Evolutionary conservation across 1,140 invertebrate species (phyloP), one percentile per base, ranked within the genome.

Genomic region (Araneus ventricosus): DNA sequence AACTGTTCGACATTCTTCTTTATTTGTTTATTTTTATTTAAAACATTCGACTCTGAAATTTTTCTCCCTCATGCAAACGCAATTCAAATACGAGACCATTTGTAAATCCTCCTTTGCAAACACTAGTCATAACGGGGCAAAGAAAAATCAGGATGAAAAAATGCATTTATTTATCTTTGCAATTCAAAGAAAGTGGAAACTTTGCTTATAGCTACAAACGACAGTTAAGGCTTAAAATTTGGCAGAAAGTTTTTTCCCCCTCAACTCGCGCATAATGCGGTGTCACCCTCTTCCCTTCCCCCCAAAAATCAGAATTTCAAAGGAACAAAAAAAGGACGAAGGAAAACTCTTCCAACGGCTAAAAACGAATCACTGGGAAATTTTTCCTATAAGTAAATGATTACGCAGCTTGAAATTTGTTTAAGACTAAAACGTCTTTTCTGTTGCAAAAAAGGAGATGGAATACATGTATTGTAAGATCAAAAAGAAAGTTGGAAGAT

Each of bases 161-260:
- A 27, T 27, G 63, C 63, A 67, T 67, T n/a, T 67, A 67, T 67
- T 67, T 67, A 67, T 67, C 63, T 67, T 67, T 67, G 63, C 63
- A 67, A 67, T 67, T 67, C 63, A 67, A 67, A 67, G 63, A 67
- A 67, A 67, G 63, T n/a, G n/a, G 63, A 67, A 67, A 67, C 63
- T 67, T 67, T 67, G 63, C 63, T 67, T 67, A 67, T 67, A n/a
- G 63, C 63, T 67, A 67, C 0, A 67, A 67, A 30, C 63, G 63
- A 67, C 63, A 67, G 24, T 67, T 67, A 67, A 67, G 63, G 63
- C 63, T 67, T 67, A 67, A 67, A 67, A 67, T 67, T 67, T 30
- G 63, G n/a, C 63, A 67, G 63, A 7, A 67, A 67, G 8, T 67
- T 67, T 67, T 67, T 67, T 30, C 63, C 63, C 63, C 2, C n/a